These are phyloP conservation scores for Mastigias papua DNA, from an alignment of 30 jellyfish, hydroid and myxozoan species.

Conservation along the genomic window DNA sequence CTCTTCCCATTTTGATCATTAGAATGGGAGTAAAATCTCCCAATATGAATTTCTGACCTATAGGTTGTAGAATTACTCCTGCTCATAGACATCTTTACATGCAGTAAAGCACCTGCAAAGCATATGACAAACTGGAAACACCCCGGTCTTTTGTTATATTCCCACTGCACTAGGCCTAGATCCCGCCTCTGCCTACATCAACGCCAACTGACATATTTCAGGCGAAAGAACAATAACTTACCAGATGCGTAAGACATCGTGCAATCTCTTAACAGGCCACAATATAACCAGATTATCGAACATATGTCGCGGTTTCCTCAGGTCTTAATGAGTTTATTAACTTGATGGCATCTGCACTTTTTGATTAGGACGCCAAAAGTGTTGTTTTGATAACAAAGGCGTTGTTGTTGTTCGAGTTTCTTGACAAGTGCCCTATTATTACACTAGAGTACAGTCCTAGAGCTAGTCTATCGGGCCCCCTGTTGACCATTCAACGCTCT, in stretches of 20 bases:
- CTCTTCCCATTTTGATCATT: conserved; percentile 4
- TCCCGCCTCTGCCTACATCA: conserved; percentile 11
- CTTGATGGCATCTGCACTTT: conserved; percentile 33
- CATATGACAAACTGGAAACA: background rate
- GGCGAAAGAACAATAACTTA: conserved; percentile 28
- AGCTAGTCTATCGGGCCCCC: no score
- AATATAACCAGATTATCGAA: conserved; percentile 41
- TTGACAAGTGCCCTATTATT: background rate
- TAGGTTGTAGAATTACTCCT: conserved; percentile 3
- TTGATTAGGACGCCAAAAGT: conserved; percentile 74
- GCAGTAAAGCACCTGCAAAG: conserved; percentile 8
- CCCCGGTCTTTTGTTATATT: conserved; percentile 11
- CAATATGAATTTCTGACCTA: conserved; percentile 32
- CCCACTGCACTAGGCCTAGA: conserved; percentile 3
- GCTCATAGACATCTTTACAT: conserved; percentile 13
- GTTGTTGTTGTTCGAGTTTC: conserved; percentile 19
- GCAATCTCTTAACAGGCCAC: conserved; percentile 49
- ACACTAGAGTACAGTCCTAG: no score
- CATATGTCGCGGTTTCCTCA: conserved; percentile 70
- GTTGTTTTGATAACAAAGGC: conserved; percentile 19
- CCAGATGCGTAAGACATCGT: conserved; percentile 70
- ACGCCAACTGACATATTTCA: background rate
- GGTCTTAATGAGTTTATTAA: background rate
- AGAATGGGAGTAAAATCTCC: conserved; percentile 21
- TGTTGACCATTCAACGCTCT: no score